Percentiles rank a stretch among this genome's conserved stretches.
phyloP scores from a whole-genome alignment of 2,888 invertebrate genomes.

The Ophraella communa region DNA sequence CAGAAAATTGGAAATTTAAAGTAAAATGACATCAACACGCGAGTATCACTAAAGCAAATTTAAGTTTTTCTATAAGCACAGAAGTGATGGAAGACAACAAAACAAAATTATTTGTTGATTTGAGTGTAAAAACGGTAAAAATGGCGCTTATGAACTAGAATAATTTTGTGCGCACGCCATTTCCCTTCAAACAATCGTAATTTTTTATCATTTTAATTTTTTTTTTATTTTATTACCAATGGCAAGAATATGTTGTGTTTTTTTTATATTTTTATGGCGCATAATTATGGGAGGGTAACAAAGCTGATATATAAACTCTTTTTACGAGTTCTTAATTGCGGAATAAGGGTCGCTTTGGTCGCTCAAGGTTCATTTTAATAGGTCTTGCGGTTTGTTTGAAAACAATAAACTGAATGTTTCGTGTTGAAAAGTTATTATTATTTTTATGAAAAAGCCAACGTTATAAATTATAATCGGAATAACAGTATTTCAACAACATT shows the following conservation, averaged over 20 bases:
- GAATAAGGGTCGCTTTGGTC: neutral
- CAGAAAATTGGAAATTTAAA: conserved; percentile 11
- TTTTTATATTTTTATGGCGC: conserved; percentile 3
- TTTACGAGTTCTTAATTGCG: conserved; percentile 2
- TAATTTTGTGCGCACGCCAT: neutral
- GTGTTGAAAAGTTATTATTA: too few species aligned
- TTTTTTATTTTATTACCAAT: neutral
- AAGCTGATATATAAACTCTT: neutral
- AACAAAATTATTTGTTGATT: too few species aligned
- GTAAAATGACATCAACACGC: neutral
- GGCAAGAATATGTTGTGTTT: neutral
- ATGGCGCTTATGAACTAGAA: neutral
- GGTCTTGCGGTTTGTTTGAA: neutral
- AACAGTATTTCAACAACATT: too few species aligned
- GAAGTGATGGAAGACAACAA: too few species aligned
- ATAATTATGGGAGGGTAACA: neutral
- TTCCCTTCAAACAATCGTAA: neutral
- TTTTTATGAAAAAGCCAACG: too few species aligned
- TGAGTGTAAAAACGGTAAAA: too few species aligned
- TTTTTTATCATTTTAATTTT: neutral
- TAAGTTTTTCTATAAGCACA: neutral
- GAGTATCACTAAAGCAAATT: neutral
- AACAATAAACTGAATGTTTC: neutral
- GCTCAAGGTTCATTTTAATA: neutral
- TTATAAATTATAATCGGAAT: too few species aligned